phyloP scores from a whole-genome alignment of 2,113 vertebrate genomes.

The Cyphomyrus plagiostoma region DNA sequence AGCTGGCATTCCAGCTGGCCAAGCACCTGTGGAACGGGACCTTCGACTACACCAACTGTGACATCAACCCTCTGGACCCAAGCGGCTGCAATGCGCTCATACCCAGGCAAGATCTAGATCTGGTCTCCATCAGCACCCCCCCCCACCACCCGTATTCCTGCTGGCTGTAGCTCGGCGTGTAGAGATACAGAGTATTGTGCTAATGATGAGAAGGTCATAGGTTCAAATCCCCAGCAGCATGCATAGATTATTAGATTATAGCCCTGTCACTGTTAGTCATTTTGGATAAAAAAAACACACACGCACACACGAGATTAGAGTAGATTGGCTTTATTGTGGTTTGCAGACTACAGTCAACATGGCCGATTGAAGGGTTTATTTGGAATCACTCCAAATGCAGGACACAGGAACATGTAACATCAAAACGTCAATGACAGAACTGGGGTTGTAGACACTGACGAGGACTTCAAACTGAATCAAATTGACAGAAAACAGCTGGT shows the following conservation, averaged over 20 bases:
- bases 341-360: not conserved
- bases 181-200: not conserved
- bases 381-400: too few species aligned
- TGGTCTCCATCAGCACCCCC: not conserved
- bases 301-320: not conserved
- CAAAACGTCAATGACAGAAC: too few species aligned
- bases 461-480: too few species aligned
- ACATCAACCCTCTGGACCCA: conserved; percentile 92
- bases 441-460: too few species aligned
- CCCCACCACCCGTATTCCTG: not conserved
- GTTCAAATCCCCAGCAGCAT: not conserved
- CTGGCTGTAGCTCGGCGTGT: not conserved
- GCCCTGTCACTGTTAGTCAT: not conserved
- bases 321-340: not conserved
- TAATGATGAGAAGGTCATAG: not conserved
- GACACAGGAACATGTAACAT: too few species aligned
- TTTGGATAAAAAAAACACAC: not conserved
- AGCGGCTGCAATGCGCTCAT: conserved; percentile 89
- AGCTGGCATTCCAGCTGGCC: conserved; percentile 92
- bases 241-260: not conserved
- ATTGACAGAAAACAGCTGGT: too few species aligned
- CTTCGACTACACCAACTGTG: conserved; percentile 95
- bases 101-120: conserved; percentile 68
- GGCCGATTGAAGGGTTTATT: too few species aligned
- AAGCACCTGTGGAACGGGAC: conserved; percentile 96